Base-by-base conservation (phyloP, 2,797 vertebrate genomes). In the Onychomys arenicola region DNA sequence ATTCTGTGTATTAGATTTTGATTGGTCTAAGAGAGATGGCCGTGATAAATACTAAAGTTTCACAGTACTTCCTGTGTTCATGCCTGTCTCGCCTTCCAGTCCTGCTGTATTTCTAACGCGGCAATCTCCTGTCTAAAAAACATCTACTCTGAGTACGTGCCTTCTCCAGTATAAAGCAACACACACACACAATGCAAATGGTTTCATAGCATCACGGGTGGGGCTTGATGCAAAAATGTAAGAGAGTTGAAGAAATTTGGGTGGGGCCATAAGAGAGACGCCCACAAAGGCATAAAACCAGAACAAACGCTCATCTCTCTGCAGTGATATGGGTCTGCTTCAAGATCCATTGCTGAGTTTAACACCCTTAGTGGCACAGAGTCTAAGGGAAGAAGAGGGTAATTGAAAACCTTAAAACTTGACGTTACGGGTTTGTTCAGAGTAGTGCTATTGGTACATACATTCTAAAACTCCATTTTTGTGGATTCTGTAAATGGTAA, bases 401-500 rank as follows among this genome's bases (percentile, higher is more conserved):
- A 73, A 63, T 49, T 89, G 37, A 73, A 73, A 82, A n/a, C 23
- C 23, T 59, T 83, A 61, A 61, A 89, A 37, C 23, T 80, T 67
- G 37, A 93, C 69, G 46, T 3, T n/a, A 37, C n/a, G 46, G 16
- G 1, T 37, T 93, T 93, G 11, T 37, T 82, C 4, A 77, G 73
- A 67, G 19, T 65, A 55, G 4, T 67, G 2, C n/a, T 69, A 83
- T 61, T 92, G 52, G 29, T 12, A 7, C 34, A 61, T 32, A n/a
- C 61, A 69, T 65, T 91, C 34, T 78, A 32, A 95, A 96, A 77
- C 25, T 29, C 40, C 83, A 8, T 52, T 93, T 93, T 91, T 75
- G 12, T 87, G 40, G 34, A 67, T 67, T 92, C 32, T 78, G 43
- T 27, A 65, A 94, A 57, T 88, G 32, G 40, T 80, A 43, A 86